Evolutionary conservation across 2,113 vertebrate species (phyloP).

Genomic region (Paratilapia polleni): DNA sequence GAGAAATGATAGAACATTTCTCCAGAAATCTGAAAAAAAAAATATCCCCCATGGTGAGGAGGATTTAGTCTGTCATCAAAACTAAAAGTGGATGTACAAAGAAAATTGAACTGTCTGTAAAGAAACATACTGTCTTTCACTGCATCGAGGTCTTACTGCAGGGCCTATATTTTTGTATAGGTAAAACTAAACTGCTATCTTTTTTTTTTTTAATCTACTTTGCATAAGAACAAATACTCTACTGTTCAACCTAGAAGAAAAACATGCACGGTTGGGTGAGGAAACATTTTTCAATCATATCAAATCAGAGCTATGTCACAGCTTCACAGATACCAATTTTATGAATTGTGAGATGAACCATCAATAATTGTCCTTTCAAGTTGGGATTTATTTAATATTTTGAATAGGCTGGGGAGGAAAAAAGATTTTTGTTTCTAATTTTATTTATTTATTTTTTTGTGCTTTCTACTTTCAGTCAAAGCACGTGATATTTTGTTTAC

Average conservation of each 20-base stretch:
- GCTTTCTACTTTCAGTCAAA: neutral
- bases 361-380: neutral
- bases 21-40: neutral
- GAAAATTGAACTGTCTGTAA: no score
- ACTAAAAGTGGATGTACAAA: no score
- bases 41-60: neutral
- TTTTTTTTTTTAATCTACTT: no score
- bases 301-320: neutral
- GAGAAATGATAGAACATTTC: neutral
- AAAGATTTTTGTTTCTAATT: neutral
- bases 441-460: neutral
- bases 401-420: accelerated
- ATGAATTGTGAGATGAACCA: neutral
- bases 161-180: neutral
- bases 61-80: no score
- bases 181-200: neutral
- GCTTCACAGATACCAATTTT: neutral
- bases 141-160: neutral
- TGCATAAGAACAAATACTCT: neutral
- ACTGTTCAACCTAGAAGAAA: neutral
- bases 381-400: neutral
- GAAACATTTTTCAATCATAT: neutral
- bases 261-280: neutral
- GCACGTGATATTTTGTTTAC: constrained; percentile 53
- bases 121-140: neutral